phyloP scores from a whole-genome alignment of 2,797 vertebrate genomes.

The Ceryle rudis region DNA sequence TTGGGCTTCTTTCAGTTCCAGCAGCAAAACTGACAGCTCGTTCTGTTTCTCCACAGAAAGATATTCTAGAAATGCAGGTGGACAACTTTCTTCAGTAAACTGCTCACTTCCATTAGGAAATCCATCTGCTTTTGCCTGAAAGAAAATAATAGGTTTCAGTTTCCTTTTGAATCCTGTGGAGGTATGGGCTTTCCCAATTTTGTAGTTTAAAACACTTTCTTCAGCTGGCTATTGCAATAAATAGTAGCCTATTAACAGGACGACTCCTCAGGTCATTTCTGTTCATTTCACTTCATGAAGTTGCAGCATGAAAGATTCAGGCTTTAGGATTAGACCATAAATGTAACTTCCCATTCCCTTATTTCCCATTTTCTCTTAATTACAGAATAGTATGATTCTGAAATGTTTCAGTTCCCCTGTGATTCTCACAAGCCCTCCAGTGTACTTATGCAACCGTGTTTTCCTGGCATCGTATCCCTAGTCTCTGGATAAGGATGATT shows the following conservation, averaged over 20 bases:
- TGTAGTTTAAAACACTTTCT: neutral
- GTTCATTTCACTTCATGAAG: neutral
- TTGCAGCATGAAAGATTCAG: neutral
- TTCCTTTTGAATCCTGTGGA: neutral
- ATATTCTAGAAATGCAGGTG: conserved; percentile 5
- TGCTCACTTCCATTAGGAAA: neutral
- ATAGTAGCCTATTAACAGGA: neutral
- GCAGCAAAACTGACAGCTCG: conserved; percentile 76
- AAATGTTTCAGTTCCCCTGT: neutral
- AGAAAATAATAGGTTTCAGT: neutral
- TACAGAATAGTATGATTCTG: neutral
- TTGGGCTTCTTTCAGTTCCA: conserved; percentile 81
- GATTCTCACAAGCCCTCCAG: neutral
- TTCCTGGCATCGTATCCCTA: neutral
- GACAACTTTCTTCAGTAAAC: neutral
- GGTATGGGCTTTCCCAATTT: neutral
- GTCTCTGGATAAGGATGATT: neutral
- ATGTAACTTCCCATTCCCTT: neutral
- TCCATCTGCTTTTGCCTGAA: conserved; percentile 43
- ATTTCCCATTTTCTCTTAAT: neutral
- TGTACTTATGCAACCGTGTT: neutral
- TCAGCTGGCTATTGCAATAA: neutral
- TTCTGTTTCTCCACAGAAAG: conserved; percentile 71
- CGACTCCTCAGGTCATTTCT: neutral
- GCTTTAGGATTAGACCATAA: neutral